phyloP scores from a whole-genome alignment of 2,888 invertebrate species.

The Serrognathus titanus region DNA sequence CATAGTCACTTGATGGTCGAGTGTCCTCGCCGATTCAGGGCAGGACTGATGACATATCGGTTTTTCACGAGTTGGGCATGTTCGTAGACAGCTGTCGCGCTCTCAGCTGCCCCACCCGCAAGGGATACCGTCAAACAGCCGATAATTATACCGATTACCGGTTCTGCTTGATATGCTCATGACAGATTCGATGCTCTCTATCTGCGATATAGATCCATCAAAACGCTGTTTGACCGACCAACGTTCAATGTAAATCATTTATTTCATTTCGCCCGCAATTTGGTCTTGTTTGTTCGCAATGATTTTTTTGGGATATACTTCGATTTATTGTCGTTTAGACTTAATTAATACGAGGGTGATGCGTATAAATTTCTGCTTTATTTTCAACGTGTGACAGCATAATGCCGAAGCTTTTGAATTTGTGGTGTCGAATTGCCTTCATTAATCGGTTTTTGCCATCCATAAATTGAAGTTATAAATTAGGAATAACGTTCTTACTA shows the following conservation, averaged over 20 bases:
- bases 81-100: slow-evolving; percentile 15
- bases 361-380: no score
- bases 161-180: slow-evolving; percentile 16
- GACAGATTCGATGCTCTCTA: slow-evolving; percentile 6
- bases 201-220: slow-evolving; percentile 8
- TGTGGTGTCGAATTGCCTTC: no score
- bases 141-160: slow-evolving; percentile 19
- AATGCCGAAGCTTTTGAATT: no score
- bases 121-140: slow-evolving; percentile 9
- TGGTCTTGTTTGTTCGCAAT: no score
- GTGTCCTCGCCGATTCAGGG: slow-evolving; percentile 1
- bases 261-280: not conserved
- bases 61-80: slow-evolving; percentile 10
- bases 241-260: slow-evolving; percentile 18
- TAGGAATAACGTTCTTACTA: no score
- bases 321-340: no score
- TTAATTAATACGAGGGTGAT: no score
- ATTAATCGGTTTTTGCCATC: no score
- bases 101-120: not conserved
- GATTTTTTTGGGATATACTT: no score
- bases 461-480: no score
- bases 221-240: slow-evolving; percentile 14
- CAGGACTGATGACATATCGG: slow-evolving; percentile 19
- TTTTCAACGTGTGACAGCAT: no score
- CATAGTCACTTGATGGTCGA: slow-evolving; percentile 3